Evolutionary conservation across 2,113 vertebrate species (phyloP).

Genomic region (Condylura cristata): DNA sequence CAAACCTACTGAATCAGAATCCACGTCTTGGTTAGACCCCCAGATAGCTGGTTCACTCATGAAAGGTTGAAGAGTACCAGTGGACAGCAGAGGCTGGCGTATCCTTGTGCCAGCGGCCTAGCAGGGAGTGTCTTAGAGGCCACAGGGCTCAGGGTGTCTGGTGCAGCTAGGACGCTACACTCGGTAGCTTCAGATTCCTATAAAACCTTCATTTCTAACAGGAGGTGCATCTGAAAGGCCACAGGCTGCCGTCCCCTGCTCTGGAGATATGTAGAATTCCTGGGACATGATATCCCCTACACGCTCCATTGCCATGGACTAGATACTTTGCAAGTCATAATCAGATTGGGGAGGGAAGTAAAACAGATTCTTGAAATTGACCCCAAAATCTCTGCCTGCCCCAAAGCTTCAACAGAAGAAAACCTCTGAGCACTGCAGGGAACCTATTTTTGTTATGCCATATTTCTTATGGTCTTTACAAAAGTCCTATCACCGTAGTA

Average conservation of each 20-base stretch:
- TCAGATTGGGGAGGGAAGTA: neutral
- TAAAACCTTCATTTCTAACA: neutral
- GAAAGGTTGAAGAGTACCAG: neutral
- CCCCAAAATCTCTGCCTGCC: neutral
- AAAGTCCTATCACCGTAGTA: neutral
- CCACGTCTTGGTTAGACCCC: neutral
- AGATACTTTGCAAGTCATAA: neutral
- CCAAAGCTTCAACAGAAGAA: neutral
- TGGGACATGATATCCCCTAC: neutral
- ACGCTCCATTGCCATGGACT: neutral
- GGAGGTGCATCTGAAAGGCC: accelerated
- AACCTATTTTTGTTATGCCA: neutral
- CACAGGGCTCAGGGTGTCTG: neutral
- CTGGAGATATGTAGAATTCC: neutral
- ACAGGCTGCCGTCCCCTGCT: neutral
- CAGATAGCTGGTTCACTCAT: neutral
- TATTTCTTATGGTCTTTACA: neutral
- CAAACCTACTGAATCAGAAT: neutral
- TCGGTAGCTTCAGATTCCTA: neutral
- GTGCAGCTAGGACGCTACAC: too few relatives aligned
- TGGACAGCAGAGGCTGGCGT: neutral
- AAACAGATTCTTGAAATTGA: neutral
- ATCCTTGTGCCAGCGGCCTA: neutral
- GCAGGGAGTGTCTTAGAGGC: neutral
- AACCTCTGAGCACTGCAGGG: too few relatives aligned